Conservation (phyloP, 2,113 vertebrate genomes). For the Poeciliopsis turrubarensis region DNA sequence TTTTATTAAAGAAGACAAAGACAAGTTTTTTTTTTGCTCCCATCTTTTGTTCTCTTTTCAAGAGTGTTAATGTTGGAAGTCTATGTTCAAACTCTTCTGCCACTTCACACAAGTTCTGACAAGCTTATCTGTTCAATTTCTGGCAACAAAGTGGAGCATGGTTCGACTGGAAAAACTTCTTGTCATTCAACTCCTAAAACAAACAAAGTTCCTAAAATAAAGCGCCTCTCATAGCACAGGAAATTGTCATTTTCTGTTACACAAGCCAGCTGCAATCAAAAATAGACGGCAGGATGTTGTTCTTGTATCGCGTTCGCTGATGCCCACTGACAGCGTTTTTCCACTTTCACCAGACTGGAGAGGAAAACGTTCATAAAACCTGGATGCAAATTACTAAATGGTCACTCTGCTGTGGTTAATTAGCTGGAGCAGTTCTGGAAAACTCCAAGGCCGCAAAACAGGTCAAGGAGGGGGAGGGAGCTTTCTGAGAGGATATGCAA, state of each 20-base stretch:
- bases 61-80: slow-evolving; percentile 9
- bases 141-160: slow-evolving; percentile 20
- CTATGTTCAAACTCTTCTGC: background rate
- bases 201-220: slow-evolving; percentile 52
- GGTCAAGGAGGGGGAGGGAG: slow-evolving; percentile 12
- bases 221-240: slow-evolving; percentile 32
- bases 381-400: slow-evolving; percentile 37
- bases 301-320: slow-evolving; percentile 39
- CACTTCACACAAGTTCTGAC: slow-evolving; percentile 22
- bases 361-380: slow-evolving; percentile 29
- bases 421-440: slow-evolving; percentile 35
- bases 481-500: slow-evolving; percentile 24
- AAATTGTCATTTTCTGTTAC: slow-evolving; percentile 62
- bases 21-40: background rate
- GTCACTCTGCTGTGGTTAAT: slow-evolving; percentile 22
- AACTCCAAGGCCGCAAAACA: slow-evolving; percentile 28
- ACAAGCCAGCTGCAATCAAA: slow-evolving; percentile 41
- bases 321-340: slow-evolving; percentile 57
- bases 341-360: slow-evolving; percentile 44
- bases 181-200: slow-evolving; percentile 22
- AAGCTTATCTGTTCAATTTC: slow-evolving; percentile 13
- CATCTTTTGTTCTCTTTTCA: background rate
- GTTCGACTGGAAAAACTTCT: slow-evolving; percentile 16
- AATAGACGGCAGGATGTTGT: slow-evolving; percentile 70
- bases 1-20: background rate